Evolutionary conservation across 2,797 vertebrate genomes (phyloP).

Genomic region (Chloroceryle amazona): DNA sequence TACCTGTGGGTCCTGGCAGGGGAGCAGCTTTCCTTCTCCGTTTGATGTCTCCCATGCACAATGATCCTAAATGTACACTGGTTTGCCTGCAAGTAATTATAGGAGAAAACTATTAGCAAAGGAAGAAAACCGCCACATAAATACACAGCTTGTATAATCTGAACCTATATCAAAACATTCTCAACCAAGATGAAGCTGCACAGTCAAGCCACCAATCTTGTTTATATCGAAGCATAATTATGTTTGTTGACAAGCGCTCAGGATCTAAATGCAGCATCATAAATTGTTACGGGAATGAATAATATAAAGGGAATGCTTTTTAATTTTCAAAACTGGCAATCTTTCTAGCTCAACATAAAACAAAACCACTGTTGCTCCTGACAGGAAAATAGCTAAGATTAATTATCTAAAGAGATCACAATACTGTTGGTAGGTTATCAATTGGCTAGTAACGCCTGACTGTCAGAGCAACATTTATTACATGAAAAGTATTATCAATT

Average conservation of each 20-base stretch:
- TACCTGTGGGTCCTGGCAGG: constrained; percentile 91
- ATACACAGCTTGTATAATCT: constrained; percentile 78
- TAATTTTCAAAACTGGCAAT: constrained; percentile 94
- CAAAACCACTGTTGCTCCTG: constrained; percentile 78
- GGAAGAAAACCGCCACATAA: constrained; percentile 68
- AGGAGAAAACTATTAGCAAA: constrained; percentile 82
- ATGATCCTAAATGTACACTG: constrained; percentile 95
- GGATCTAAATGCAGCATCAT: constrained; percentile 89
- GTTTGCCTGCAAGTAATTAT: constrained; percentile 93
- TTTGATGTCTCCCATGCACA: constrained; percentile 97
- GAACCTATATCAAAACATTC: constrained; percentile 80
- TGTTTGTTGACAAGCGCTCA: constrained; percentile 91
- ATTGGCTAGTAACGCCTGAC: constrained; percentile 81
- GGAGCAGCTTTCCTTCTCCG: constrained; percentile 96
- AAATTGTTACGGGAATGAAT: constrained; percentile 92
- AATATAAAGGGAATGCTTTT: constrained; percentile 92
- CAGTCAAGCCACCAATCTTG: constrained; percentile 91
- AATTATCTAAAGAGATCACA: constrained; percentile 86
- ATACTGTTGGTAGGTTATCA: constrained; percentile 84
- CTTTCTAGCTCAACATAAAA: constrained; percentile 89
- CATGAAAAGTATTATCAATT: constrained; percentile 73
- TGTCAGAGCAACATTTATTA: constrained; percentile 82
- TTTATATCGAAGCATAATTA: constrained; percentile 96
- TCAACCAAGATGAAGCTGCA: constrained; percentile 78
- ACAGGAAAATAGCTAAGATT: constrained; percentile 86